Base-by-base conservation (phyloP, 2,113 vertebrate genomes). In the Eudorcas thomsonii region DNA sequence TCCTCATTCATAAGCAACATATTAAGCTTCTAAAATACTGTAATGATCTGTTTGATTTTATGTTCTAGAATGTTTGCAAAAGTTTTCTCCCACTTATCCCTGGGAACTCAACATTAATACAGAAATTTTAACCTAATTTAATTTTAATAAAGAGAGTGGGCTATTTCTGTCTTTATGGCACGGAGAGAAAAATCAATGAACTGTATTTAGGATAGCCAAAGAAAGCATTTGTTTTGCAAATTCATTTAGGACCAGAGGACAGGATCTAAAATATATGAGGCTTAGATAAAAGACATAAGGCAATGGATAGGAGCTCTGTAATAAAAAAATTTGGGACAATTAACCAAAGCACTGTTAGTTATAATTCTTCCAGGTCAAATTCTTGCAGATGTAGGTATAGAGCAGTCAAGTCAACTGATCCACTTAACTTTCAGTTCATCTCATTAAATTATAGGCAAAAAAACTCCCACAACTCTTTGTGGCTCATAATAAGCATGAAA, bases 121-220 rank as follows among this genome's bases (percentile, higher is more conserved):
- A 94, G 88, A 50, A 3, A 87, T 43, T 91, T 95, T 64, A 95
- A 90, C 7, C 57, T 96, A 78, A 96, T 97, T 96, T 88, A 96
- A 96, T 88, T 96, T 94, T 95, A 94, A 91, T 97, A 92, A 97
- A n/a, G 39, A 39, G 52, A 60, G 60, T 48, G 67, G 39, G 50
- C 39, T 97, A 94, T 89, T 97, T 97, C 43, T 96, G 13, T 83
- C 45, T 78, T 94, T 55, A 92, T 52, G 86, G 90, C n/a, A 59
- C 43, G 9, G n/a, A 83, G 57, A 7, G 28, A 62, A 60, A 90
- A 81, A 90, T 96, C 92, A 77, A 60, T 96, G 43, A 74, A 80
- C 4, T 59, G 1, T 74, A 86, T 5, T 39, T 48, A 97, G 23
- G 50, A 16, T 60, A 91, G 71, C n/a, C 78, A 96, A 94, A 97